Percentiles rank a stretch among this genome's conserved stretches.
Evolutionary conservation across 2,888 invertebrate genomes (phyloP).

Genomic region (Pyrocoelia pectoralis): DNA sequence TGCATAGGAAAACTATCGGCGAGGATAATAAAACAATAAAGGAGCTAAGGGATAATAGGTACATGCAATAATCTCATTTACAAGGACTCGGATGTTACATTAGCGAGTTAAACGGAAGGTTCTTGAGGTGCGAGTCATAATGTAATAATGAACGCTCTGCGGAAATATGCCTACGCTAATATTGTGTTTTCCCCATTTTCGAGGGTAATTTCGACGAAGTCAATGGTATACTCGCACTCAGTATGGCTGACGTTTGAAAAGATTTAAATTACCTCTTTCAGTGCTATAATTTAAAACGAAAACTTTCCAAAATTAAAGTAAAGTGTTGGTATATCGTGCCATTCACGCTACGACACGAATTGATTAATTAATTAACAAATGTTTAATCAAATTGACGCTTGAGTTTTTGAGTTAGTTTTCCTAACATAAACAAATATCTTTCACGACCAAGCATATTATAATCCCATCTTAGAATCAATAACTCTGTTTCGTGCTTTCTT

Average conservation of each 20-base stretch:
- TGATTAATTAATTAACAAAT: no score
- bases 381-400: no score
- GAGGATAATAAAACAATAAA: conserved; percentile 34
- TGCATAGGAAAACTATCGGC: conserved; percentile 30
- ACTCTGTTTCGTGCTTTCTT: no score
- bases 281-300: no score
- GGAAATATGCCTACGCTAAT: conserved; percentile 26
- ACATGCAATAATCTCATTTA: conserved; percentile 39
- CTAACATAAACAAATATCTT: no score
- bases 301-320: no score
- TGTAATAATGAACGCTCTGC: conserved; percentile 30
- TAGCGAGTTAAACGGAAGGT: conserved; percentile 32
- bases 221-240: not conserved
- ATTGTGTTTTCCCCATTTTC: conserved; percentile 17
- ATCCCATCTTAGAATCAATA: no score
- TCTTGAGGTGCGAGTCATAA: conserved; percentile 33
- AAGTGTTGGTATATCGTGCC: no score
- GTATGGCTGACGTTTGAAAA: not conserved
- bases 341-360: no score
- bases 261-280: not conserved
- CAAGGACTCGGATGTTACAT: conserved; percentile 31
- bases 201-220: not conserved
- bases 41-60: conserved; percentile 29
- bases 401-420: no score
- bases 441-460: no score